Conservation (phyloP, 2,113 vertebrate genomes). For the Ictalurus furcatus region DNA sequence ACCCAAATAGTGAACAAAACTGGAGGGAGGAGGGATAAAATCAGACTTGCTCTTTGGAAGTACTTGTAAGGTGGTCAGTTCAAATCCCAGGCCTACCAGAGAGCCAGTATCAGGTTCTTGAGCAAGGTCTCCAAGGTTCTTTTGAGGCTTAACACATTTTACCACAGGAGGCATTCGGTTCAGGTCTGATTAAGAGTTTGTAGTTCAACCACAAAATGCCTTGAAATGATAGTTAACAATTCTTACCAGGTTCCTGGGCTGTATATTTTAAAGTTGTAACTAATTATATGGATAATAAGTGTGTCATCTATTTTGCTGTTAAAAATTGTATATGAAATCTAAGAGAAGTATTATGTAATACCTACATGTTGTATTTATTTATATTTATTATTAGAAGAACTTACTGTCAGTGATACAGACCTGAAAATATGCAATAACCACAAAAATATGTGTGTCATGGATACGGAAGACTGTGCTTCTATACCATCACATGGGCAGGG, state of each 20-base stretch:
- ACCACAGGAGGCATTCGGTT: neutral
- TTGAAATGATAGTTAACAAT: neutral
- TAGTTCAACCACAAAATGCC: neutral
- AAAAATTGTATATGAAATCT: neutral
- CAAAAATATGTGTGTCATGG: conserved; percentile 22
- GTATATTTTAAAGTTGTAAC: neutral
- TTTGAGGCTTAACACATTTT: neutral
- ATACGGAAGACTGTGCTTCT: neutral
- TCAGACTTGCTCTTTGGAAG: neutral
- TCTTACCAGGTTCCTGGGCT: neutral
- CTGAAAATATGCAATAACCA: conserved; percentile 26
- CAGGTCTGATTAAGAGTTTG: neutral
- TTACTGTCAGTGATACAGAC: conserved; percentile 13
- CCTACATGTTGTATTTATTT: neutral
- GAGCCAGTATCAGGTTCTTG: neutral
- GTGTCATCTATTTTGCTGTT: neutral
- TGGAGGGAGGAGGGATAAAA: neutral
- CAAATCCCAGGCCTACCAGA: neutral
- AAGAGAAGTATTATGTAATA: neutral
- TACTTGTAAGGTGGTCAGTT: neutral
- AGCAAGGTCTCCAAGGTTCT: neutral
- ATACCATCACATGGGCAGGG: neutral
- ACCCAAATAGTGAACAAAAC: neutral
- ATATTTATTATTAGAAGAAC: conserved; percentile 36
- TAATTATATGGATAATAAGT: neutral